Conservation (phyloP, 2,113 vertebrate species). For the Onychostruthus taczanowskii region DNA sequence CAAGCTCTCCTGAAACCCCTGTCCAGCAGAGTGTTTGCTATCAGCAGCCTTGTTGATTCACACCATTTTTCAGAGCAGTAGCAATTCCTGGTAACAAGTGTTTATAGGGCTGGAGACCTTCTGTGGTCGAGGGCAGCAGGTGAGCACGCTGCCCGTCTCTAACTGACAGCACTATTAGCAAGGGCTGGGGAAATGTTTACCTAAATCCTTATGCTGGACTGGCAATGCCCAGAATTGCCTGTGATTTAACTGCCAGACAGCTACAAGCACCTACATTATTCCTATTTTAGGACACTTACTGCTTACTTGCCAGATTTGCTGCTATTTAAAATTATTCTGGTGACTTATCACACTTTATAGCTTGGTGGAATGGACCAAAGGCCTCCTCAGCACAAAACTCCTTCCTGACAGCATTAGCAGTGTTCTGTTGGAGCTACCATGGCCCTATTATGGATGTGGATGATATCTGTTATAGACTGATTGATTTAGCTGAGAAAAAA, state of each 20-base stretch:
- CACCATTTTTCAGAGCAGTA: not conserved
- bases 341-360: not conserved
- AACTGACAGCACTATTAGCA: not conserved
- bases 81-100: not conserved
- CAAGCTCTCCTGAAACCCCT: not conserved
- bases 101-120: slow-evolving; percentile 36
- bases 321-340: slow-evolving; percentile 2
- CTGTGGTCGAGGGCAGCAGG: not conserved
- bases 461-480: not conserved
- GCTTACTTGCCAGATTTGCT: not conserved
- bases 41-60: not conserved
- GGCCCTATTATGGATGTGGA: not conserved
- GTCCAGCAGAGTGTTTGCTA: not conserved
- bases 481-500: not conserved
- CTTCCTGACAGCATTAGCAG: not conserved
- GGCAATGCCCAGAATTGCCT: not conserved
- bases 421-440: not conserved
- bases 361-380: not conserved
- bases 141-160: not conserved
- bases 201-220: not conserved
- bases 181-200: not conserved
- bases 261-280: not conserved
- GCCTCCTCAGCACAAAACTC: not conserved
- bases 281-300: slow-evolving; percentile 1
- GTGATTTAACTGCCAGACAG: slow-evolving; percentile 23